These are phyloP conservation scores for Alethe castanea DNA, from an alignment of 2,113 vertebrate species.

Conservation along the genomic window DNA sequence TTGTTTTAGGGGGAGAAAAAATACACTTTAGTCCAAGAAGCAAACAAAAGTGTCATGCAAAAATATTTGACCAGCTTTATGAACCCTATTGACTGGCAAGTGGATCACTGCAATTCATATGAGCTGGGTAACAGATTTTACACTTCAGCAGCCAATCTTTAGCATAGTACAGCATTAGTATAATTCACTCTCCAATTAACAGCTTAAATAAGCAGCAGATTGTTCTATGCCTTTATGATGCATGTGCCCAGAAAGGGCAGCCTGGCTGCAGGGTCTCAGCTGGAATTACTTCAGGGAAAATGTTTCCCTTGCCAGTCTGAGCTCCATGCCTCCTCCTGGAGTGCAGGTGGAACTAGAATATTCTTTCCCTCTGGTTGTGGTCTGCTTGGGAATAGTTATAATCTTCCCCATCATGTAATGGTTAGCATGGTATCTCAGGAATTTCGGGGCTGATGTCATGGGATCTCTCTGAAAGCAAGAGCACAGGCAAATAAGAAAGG, in stretches of 20 bases:
- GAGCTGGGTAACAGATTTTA: neutral
- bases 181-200: neutral
- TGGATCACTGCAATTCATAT: neutral
- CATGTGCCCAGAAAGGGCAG: neutral
- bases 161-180: neutral
- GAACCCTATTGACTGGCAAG: neutral
- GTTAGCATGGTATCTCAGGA: constrained; percentile 15
- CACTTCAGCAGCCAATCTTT: neutral
- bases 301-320: neutral
- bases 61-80: constrained; percentile 13
- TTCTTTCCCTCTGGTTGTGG: constrained; percentile 8
- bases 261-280: neutral
- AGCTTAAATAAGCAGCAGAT: neutral
- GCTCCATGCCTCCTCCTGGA: neutral
- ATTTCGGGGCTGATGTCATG: neutral
- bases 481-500: neutral
- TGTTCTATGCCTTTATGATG: neutral
- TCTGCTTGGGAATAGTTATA: neutral
- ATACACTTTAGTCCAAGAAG: neutral
- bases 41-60: neutral
- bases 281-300: constrained; percentile 1
- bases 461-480: neutral
- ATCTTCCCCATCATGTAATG: neutral
- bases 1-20: neutral
- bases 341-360: neutral